Conservation (phyloP, 2,888 invertebrate species). For the Tribolium freemani region DNA sequence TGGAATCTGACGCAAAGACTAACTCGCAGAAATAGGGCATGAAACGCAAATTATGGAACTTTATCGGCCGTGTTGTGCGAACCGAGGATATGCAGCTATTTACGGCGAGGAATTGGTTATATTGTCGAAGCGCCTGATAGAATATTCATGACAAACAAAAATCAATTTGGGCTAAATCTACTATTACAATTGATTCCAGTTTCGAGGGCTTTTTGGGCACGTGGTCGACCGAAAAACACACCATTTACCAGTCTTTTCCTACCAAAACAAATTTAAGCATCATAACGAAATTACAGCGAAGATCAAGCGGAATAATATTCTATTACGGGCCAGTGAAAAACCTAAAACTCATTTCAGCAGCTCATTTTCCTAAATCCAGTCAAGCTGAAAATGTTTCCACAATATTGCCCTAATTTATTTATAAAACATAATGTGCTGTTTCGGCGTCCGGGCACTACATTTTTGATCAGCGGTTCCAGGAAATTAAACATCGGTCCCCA, state of each 20-base stretch:
- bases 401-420: neutral
- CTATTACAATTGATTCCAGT: slow-evolving; percentile 21
- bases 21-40: slow-evolving; percentile 22
- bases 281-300: neutral
- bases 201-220: slow-evolving; percentile 6
- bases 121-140: slow-evolving; percentile 32
- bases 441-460: neutral
- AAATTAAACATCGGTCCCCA: slow-evolving; percentile 10
- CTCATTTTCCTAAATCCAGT: no score
- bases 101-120: slow-evolving; percentile 36
- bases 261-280: neutral
- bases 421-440: neutral
- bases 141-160: slow-evolving; percentile 38
- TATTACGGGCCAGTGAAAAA: neutral
- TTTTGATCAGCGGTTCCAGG: slow-evolving; percentile 11
- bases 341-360: neutral
- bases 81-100: slow-evolving; percentile 35
- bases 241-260: neutral
- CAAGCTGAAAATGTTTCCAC: neutral
- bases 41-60: slow-evolving; percentile 36
- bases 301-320: neutral
- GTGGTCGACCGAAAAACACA: neutral
- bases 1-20: slow-evolving; percentile 18
- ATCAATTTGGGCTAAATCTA: slow-evolving; percentile 35
- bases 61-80: slow-evolving; percentile 32